Conservation (phyloP, 2,888 invertebrate genomes). For the Entomobrya proxima region DNA sequence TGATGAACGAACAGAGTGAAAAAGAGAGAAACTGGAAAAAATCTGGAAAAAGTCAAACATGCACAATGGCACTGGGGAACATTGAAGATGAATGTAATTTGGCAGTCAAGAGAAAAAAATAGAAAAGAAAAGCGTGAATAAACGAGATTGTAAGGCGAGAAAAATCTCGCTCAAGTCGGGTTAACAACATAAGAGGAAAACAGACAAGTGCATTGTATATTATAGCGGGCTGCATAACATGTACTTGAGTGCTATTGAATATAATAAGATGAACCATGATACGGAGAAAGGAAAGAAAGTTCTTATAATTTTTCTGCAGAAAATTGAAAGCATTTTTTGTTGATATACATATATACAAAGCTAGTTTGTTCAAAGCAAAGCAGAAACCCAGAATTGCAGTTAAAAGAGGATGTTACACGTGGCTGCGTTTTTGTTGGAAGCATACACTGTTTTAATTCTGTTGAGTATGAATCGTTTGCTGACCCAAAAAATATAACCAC, state of each 20-base stretch:
- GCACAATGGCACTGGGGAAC: not conserved
- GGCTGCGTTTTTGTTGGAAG: no score
- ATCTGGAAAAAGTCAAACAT: conserved; percentile 56
- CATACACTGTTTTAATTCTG: no score
- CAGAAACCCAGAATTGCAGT: not conserved
- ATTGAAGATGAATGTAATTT: conserved; percentile 33
- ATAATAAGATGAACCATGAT: not conserved
- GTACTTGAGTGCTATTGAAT: not conserved
- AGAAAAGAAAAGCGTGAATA: not conserved
- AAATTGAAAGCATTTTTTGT: conserved; percentile 11
- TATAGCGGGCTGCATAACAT: no score
- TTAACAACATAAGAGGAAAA: not conserved
- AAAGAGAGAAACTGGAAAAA: not conserved
- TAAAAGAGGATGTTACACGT: not conserved
- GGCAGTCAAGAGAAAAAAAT: conserved; percentile 9
- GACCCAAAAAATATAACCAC: no score
- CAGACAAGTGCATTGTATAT: not conserved
- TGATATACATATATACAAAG: not conserved
- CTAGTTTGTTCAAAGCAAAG: not conserved
- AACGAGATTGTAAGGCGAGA: conserved; percentile 34
- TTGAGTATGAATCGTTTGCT: no score
- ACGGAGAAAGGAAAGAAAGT: not conserved
- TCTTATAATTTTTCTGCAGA: not conserved
- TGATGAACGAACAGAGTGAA: conserved; percentile 36
- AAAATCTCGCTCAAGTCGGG: conserved; percentile 29